Evolutionary conservation across 2,113 vertebrate genomes (phyloP).

Genomic region (Gallinago media): DNA sequence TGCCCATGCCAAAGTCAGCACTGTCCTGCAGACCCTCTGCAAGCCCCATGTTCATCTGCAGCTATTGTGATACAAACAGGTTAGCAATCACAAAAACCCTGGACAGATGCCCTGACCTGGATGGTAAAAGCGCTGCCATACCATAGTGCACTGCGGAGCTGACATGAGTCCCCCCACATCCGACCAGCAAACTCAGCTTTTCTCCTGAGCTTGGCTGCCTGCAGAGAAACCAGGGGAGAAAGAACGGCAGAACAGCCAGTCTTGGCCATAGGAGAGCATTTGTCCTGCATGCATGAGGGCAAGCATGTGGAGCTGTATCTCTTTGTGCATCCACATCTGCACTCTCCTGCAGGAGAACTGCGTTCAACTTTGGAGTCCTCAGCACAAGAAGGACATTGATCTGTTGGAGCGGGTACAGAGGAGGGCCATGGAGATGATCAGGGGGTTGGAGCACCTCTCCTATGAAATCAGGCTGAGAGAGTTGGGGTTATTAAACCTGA

Average conservation of each 20-base stretch:
- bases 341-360: not conserved
- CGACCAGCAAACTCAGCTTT: not conserved
- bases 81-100: not conserved
- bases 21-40: not conserved
- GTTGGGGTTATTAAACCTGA: not conserved
- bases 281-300: accelerated
- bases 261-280: not conserved
- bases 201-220: not conserved
- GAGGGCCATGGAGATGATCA: not conserved
- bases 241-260: not conserved
- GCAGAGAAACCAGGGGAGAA: not conserved
- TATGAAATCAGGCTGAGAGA: not conserved
- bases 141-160: not conserved
- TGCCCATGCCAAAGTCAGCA: not conserved
- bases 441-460: not conserved
- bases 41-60: not conserved
- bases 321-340: not conserved
- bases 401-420: not conserved
- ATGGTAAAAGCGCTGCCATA: accelerated
- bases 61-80: not conserved
- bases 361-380: not conserved
- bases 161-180: not conserved
- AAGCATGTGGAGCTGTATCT: not conserved
- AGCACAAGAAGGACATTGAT: not conserved
- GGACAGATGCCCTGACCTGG: not conserved